These are phyloP conservation scores for Heliconius charithonia DNA, from an alignment of 2,888 invertebrate genomes.

Conservation along the genomic window DNA sequence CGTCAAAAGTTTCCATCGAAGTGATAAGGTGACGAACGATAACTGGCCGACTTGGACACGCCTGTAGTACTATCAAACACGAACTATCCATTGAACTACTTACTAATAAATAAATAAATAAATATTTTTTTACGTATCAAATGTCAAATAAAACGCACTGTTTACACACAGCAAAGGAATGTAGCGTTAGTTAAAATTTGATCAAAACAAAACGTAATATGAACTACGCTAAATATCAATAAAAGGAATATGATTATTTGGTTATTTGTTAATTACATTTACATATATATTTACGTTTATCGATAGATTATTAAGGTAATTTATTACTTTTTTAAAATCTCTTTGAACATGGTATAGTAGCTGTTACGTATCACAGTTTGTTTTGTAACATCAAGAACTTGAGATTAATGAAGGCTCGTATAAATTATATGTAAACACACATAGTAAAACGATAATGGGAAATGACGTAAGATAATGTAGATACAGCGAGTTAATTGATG, in stretches of 20 bases:
- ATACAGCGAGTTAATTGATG: constrained; percentile 3
- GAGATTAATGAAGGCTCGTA: background rate
- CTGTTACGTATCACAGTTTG: constrained; percentile 10
- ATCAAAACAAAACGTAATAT: constrained; percentile 9
- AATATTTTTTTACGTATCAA: constrained; percentile 1
- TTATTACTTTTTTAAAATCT: background rate
- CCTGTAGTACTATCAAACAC: background rate
- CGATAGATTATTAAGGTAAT: background rate
- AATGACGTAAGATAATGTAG: background rate
- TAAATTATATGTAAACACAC: background rate
- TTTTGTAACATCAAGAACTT: background rate
- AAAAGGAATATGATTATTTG: background rate
- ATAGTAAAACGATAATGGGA: background rate
- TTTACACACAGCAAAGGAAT: background rate
- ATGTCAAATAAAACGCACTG: constrained; percentile 17
- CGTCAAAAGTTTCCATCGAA: constrained; percentile 71
- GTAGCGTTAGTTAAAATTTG: background rate
- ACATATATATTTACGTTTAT: background rate
- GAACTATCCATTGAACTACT: constrained; percentile 13
- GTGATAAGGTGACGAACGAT: constrained; percentile 59
- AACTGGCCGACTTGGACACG: constrained; percentile 30
- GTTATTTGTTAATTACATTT: background rate
- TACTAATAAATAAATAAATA: background rate
- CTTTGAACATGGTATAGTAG: background rate
- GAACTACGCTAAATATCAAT: background rate